Evolutionary conservation across 2,888 invertebrate species (phyloP).

Genomic region (Synergus japonicus): DNA sequence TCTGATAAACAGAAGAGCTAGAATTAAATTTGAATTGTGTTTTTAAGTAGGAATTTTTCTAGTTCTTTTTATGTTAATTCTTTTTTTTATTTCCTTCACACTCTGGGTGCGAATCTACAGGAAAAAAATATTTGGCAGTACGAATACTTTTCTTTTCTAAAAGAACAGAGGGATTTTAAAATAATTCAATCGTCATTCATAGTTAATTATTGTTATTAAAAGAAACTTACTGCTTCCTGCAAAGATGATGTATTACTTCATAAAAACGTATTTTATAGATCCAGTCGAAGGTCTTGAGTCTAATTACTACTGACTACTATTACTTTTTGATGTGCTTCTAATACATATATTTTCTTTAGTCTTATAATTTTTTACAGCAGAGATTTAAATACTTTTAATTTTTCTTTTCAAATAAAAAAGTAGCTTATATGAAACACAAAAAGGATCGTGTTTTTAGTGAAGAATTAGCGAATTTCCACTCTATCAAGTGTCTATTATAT

Average conservation of each 20-base stretch:
- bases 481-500: neutral
- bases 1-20: neutral
- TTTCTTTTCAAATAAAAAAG: neutral
- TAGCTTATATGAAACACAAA: neutral
- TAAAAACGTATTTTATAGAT: conserved; percentile 8
- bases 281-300: neutral
- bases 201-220: neutral
- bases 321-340: neutral
- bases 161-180: neutral
- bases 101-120: neutral
- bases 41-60: neutral
- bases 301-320: neutral
- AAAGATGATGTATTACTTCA: neutral
- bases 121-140: neutral
- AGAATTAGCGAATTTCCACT: neutral
- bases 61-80: neutral
- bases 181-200: neutral
- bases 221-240: neutral
- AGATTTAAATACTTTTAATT: neutral
- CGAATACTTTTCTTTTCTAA: neutral
- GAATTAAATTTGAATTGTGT: neutral
- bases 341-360: neutral
- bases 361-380: neutral
- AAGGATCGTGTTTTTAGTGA: no score
- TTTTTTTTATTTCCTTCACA: neutral